These are phyloP conservation scores for Numenius phaeopus DNA, from an alignment of 2,797 vertebrate species.

Conservation along the genomic window DNA sequence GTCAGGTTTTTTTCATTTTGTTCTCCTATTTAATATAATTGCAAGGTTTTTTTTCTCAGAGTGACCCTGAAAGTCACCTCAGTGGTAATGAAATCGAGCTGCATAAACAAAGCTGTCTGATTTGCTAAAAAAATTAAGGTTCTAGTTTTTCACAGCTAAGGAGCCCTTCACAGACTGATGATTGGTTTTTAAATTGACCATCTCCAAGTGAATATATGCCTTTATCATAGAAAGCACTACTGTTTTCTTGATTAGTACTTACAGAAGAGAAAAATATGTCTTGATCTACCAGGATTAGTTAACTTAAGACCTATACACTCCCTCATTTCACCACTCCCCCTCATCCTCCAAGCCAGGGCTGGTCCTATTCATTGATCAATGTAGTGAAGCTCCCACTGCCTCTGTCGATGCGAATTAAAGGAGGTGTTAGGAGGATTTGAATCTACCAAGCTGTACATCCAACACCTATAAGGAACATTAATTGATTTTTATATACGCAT, in stretches of 20 bases:
- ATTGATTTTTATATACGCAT: background rate
- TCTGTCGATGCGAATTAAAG: background rate
- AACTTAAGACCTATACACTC: background rate
- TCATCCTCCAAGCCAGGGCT: background rate
- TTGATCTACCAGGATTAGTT: background rate
- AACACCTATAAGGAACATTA: background rate
- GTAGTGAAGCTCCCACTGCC: background rate
- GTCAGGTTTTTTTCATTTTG: slow-evolving; percentile 41
- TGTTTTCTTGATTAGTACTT: slow-evolving; percentile 5
- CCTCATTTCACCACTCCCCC: background rate
- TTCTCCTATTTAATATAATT: slow-evolving; percentile 65
- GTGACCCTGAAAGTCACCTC: slow-evolving; percentile 51
- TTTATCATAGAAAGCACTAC: slow-evolving; percentile 6
- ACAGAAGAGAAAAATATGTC: background rate
- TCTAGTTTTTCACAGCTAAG: slow-evolving; percentile 26
- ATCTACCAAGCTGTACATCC: accelerated
- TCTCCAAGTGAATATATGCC: background rate
- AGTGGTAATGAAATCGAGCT: slow-evolving; percentile 48
- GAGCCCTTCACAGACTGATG: background rate
- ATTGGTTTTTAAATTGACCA: slow-evolving; percentile 37
- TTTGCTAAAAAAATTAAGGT: slow-evolving; percentile 40
- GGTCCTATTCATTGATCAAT: background rate
- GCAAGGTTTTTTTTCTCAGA: slow-evolving; percentile 31
- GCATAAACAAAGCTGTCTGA: slow-evolving; percentile 49
- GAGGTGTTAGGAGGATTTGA: background rate